Base-by-base conservation (phyloP, 2,797 vertebrate species). In the Pseudomugil tenellus region DNA sequence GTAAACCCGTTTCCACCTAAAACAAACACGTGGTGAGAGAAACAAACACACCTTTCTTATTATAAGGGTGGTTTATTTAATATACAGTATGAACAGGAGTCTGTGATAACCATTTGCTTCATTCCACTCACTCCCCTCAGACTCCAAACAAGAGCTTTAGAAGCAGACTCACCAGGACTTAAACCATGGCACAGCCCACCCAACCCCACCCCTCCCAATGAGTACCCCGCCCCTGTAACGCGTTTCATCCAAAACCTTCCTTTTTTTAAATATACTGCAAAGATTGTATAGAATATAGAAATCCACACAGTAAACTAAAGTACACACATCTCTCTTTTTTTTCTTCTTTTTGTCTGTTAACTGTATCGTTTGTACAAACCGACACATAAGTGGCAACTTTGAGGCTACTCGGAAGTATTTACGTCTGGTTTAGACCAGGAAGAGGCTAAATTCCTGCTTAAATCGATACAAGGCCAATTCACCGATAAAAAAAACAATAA, bases 31-130 rank as follows among this genome's bases (percentile, higher is more conserved):
- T 10, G n/a, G 32, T 25, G 49, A 80, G 53, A 37, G 70, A 85
- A 83, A 72, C 60, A 43, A 31, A 53, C n/a, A 64, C 68, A 51
- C 73, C 54, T 67, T 58, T 64, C n/a, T 60, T 81, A 75, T 84
- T 71, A 75, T 90, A 81, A 85, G 84, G 84, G 87, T 85, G 85
- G 80, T 92, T 91, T 89, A 91, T 93, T 90, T 80, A 84, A 78
- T 92, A 85, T 92, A 92, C 89, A 92, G 81, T 91, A 91, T 92
- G 87, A 91, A 89, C 89, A 92, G 82, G 87, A 87, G 77, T 86
- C 79, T 89, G 86, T 76, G 58, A 83, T 86, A 84, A 80, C 70
- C 79, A 76, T 84, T 57, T 48, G 51, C 81, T 79, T 78, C 67
- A 31, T 73, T 59, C 37, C 72, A 79, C 76, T 57, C 39, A n/a